Conservation (phyloP, 1,140 invertebrate species). For the Dreissena polymorpha region DNA sequence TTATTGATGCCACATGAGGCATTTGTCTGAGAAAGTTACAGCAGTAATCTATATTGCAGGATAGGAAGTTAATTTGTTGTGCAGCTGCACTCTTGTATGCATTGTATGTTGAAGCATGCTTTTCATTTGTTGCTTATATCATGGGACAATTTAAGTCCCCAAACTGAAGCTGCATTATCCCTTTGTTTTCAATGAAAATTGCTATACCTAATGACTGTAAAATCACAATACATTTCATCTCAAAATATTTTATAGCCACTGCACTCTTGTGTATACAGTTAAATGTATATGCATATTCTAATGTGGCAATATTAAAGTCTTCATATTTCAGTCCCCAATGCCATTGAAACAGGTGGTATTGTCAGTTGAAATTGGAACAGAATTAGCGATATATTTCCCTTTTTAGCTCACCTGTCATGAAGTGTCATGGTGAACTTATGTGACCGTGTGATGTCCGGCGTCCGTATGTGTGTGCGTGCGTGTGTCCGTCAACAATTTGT, state of each 20-base stretch:
- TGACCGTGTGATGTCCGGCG: too few species aligned
- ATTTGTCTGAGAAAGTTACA: constrained; percentile 18
- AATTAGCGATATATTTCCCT: too few species aligned
- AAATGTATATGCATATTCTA: neutral
- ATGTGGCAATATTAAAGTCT: neutral
- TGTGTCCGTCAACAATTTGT: too few species aligned
- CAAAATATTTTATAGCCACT: too few species aligned
- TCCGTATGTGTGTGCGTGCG: too few species aligned
- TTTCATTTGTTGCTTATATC: neutral
- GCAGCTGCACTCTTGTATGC: neutral
- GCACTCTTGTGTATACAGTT: constrained; percentile 1
- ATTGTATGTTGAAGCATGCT: too few species aligned
- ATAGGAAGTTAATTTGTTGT: neutral
- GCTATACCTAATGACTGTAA: neutral
- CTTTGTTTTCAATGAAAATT: neutral
- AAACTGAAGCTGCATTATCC: neutral
- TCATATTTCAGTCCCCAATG: constrained; percentile 1
- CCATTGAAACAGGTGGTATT: neutral
- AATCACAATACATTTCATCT: too few species aligned
- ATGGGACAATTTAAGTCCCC: neutral
- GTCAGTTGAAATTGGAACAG: neutral
- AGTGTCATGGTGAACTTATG: too few species aligned
- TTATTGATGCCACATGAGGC: constrained; percentile 9
- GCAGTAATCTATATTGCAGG: neutral
- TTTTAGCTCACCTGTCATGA: too few species aligned